Conservation (phyloP, 2,113 vertebrate species). For the Coracopsis vasa region DNA sequence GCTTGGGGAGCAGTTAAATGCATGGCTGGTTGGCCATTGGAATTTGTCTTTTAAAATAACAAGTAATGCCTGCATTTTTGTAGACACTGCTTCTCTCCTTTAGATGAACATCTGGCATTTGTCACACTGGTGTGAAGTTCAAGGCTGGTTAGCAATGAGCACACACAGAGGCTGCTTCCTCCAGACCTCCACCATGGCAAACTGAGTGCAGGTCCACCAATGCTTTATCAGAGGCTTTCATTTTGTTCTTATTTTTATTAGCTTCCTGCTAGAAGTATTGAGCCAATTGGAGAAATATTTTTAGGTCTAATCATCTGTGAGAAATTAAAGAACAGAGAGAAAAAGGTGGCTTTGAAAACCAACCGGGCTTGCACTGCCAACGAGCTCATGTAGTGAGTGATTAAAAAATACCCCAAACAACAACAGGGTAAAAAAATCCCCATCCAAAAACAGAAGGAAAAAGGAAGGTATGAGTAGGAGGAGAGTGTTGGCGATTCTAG, state of each 20-base stretch:
- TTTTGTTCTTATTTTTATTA: constrained; percentile 4
- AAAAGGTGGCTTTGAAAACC: not conserved
- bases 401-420: not conserved
- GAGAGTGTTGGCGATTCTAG: not conserved
- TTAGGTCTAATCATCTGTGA: not conserved
- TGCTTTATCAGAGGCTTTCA: not conserved
- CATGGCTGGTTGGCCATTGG: not conserved
- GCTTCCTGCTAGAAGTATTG: not conserved
- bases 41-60: not conserved
- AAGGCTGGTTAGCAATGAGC: not conserved
- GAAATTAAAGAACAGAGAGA: not conserved
- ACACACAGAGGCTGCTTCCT: not conserved
- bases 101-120: not conserved
- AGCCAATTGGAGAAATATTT: not conserved
- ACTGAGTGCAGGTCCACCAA: not conserved
- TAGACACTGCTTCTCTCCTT: not conserved
- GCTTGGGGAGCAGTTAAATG: not conserved
- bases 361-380: not conserved
- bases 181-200: not conserved
- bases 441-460: not conserved
- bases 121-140: not conserved
- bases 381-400: not conserved
- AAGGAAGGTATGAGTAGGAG: not conserved
- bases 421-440: not conserved
- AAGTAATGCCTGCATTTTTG: not conserved